A percentile compares a stretch with the other conserved stretches of the same genome.
Conservation (phyloP, 2,113 vertebrate genomes). For the Pachyramphus minor region DNA sequence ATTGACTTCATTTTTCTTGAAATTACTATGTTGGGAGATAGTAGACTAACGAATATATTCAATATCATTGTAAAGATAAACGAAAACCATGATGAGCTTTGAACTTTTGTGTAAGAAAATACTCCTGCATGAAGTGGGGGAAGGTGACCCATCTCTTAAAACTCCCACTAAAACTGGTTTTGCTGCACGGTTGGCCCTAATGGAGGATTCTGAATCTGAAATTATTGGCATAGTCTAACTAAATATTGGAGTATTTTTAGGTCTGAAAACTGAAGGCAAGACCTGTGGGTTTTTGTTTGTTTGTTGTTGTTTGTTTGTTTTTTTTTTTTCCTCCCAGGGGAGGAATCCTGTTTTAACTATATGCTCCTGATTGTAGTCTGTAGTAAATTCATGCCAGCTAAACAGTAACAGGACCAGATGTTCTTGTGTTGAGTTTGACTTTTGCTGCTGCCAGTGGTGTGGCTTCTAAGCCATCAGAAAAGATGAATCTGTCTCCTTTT, state of each 20-base stretch:
- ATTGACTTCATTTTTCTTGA: not conserved
- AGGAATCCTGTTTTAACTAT: not conserved
- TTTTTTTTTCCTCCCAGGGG: not conserved
- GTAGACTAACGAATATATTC: not conserved
- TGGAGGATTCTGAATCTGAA: not conserved
- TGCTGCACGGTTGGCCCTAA: not conserved
- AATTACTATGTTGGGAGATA: not conserved
- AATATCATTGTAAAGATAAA: not conserved
- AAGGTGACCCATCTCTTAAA: not conserved
- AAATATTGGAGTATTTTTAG: not conserved
- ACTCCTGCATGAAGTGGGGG: not conserved
- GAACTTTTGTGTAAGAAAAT: not conserved
- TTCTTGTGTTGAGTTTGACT: not conserved
- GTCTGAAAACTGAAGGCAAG: not conserved
- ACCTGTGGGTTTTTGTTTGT: too few relatives aligned
- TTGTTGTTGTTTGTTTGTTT: too few relatives aligned
- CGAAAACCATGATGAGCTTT: not conserved
- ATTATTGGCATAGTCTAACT: not conserved
- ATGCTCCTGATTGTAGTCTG: not conserved
- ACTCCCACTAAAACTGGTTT: not conserved
- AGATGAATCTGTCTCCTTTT: not conserved
- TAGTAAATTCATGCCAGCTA: not conserved
- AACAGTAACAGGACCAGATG: not conserved
- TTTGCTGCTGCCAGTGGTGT: not conserved
- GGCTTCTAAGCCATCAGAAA: conserved; percentile 1